Percentiles rank a stretch among this genome's conserved stretches.
Conservation (phyloP, 2,113 vertebrate genomes). For the Tympanuchus pallidicinctus region DNA sequence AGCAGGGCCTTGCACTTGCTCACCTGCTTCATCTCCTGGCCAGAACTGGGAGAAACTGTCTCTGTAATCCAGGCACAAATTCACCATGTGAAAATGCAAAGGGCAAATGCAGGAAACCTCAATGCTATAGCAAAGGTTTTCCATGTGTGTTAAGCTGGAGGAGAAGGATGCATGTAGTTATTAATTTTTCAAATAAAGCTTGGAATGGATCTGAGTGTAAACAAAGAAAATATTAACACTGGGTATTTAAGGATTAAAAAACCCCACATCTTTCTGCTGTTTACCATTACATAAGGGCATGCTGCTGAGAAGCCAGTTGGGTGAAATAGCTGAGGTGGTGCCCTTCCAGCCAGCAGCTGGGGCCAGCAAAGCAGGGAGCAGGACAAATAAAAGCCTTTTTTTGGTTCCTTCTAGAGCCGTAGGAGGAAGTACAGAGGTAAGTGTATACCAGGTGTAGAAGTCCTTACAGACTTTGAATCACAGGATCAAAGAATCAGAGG, state of each 20-base stretch:
- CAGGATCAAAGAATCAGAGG: no score
- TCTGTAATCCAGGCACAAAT: background rate
- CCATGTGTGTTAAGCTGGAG: background rate
- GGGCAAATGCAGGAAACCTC: background rate
- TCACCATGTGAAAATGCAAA: background rate
- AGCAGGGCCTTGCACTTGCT: background rate
- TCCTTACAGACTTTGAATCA: no score
- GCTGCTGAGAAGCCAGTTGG: background rate
- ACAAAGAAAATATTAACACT: background rate
- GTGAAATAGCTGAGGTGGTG: background rate
- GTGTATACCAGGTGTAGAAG: no score
- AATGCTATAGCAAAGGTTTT: background rate
- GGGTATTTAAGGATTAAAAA: background rate
- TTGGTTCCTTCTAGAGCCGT: background rate
- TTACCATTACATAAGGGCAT: background rate
- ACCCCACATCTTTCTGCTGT: background rate
- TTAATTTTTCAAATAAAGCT: background rate
- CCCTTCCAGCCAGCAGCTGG: background rate
- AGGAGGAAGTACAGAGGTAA: background rate
- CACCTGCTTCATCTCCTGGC: background rate
- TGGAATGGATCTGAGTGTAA: conserved; percentile 6
- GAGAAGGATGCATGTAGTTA: background rate
- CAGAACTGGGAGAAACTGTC: background rate
- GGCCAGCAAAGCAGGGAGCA: background rate
- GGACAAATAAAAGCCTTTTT: background rate